Conservation (phyloP, 2,797 vertebrate species). For the Malurus splendens region DNA sequence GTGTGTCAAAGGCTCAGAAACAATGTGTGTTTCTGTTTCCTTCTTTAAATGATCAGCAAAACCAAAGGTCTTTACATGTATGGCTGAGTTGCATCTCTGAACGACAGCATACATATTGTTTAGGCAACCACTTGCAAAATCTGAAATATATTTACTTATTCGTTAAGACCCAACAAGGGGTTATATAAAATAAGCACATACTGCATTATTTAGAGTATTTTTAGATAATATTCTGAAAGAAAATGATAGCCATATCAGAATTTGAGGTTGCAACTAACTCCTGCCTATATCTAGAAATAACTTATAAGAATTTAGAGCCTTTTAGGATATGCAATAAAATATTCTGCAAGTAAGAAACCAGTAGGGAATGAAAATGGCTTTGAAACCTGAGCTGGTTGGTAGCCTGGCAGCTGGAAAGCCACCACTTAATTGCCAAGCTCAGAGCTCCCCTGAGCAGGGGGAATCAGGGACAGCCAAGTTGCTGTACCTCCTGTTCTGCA, state of each 20-base stretch:
- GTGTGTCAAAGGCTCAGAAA: background rate
- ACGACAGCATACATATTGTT: background rate
- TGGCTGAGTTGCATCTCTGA: background rate
- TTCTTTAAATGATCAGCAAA: background rate
- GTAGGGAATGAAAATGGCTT: background rate
- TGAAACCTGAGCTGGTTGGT: background rate
- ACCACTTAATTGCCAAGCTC: background rate
- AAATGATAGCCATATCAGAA: background rate
- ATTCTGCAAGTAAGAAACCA: background rate
- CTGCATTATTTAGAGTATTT: background rate
- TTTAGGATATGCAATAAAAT: background rate
- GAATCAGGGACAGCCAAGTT: background rate
- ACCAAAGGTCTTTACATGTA: background rate
- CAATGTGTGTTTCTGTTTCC: background rate
- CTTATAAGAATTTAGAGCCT: background rate
- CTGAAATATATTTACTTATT: background rate
- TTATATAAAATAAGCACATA: background rate
- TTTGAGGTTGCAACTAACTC: background rate
- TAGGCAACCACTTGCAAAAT: background rate
- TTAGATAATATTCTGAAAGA: background rate
- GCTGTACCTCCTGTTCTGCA: background rate
- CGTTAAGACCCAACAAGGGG: background rate
- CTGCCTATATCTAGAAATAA: background rate
- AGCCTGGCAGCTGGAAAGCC: background rate
- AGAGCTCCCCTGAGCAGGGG: background rate